Evolutionary conservation across 2,888 invertebrate genomes (phyloP).

Genomic region (Carcina quercana): DNA sequence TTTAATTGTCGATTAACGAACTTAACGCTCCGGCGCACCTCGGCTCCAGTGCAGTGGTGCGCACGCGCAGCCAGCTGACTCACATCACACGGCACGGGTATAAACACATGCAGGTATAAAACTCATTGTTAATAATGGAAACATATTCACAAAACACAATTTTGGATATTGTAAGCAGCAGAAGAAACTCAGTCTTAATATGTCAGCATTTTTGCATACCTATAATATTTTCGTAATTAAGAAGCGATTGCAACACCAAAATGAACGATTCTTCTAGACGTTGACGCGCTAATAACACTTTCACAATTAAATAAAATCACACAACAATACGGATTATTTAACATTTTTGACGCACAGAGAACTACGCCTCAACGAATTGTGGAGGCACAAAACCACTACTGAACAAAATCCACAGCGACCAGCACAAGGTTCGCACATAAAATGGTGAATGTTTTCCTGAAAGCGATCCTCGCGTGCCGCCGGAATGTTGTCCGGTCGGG

Average conservation of each 20-base stretch:
- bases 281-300: conserved; percentile 34
- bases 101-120: no score
- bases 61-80: conserved; percentile 42
- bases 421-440: conserved; percentile 49
- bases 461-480: conserved; percentile 59
- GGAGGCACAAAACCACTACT: conserved; percentile 16
- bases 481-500: conserved; percentile 56
- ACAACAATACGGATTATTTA: conserved; percentile 24
- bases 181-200: no score
- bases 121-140: no score
- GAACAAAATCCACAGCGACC: conserved; percentile 35
- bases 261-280: conserved; percentile 20
- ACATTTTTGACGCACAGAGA: conserved; percentile 23
- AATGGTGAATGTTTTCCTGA: conserved; percentile 70
- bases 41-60: conserved; percentile 29
- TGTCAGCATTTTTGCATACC: no score
- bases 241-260: conserved; percentile 28
- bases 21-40: conserved; percentile 40
- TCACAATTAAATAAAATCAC: conserved; percentile 42
- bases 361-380: conserved; percentile 16
- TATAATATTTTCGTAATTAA: conserved; percentile 5
- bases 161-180: no score
- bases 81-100: no score
- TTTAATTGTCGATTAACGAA: conserved; percentile 25
- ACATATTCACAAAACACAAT: no score